Evolutionary conservation across 2,888 invertebrate genomes (phyloP), one percentile per base, ranked within the genome.

Genomic region (Xestia ashworthii): DNA sequence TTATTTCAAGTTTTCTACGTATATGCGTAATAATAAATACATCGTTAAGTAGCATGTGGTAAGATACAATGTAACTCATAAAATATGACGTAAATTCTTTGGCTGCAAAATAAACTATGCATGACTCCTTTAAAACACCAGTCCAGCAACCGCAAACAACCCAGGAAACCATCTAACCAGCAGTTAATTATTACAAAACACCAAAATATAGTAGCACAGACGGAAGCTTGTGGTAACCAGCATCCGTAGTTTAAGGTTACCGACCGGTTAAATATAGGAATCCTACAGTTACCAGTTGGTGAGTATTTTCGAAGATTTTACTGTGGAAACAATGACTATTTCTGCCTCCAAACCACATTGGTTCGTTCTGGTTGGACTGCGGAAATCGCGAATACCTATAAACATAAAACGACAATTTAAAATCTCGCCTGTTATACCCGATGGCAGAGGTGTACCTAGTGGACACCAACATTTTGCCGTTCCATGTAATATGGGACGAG

Each of bases 171-270:
- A 74, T 58, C 41, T 60, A 62, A 74, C 80, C 76, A 70, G 58
- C 14, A 62, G 58, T 70, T 78, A 48, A 62, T 78, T 48, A 64
- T 80, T 53, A 55, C 72, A 65, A 85, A 82, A 84, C 66, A 78
- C 25, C 65, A 69, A 53, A 68, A 82, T 77, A 53, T 64, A 72
- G 66, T 82, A 85, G 48, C 79, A 78, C 68, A 75, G 75, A 69
- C 83, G 84, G 86, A 84, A 86, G 62, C n/a, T 58, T n/a, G 83
- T 48, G 86, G 79, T 73, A 38, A 71, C 60, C 69, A 64, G 62
- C 74, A 60, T 85, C 74, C 70, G 80, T 46, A 50, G 67, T 68
- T 75, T 83, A 83, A 79, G 86, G 80, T 67, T 73, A 62, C 22
- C 11, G 5, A 41, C 14, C 4, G 60, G 46, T 50, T 71, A 70